These are phyloP conservation scores for Polyploca ridens DNA, from an alignment of 2,888 invertebrate species.

Conservation along the genomic window DNA sequence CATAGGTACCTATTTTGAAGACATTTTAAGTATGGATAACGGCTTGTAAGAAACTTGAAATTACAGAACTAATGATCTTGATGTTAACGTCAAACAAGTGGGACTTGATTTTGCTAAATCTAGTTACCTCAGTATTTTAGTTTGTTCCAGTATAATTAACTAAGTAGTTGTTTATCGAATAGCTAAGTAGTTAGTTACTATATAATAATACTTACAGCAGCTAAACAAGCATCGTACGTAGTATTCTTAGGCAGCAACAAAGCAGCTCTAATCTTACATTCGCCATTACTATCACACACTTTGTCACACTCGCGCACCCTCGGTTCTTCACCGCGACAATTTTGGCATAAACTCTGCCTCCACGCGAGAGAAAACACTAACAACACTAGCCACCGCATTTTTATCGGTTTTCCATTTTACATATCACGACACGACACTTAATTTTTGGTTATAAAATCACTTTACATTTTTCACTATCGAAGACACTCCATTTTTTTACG, in stretches of 20 bases:
- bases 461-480: conserved; percentile 31
- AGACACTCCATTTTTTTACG: conserved; percentile 18
- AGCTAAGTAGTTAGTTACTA: neutral
- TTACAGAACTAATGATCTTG: too few species aligned
- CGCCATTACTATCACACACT: conserved; percentile 72
- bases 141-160: too few species aligned
- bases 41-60: too few species aligned
- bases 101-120: too few species aligned
- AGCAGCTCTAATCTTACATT: conserved; percentile 87
- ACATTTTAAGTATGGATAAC: too few species aligned
- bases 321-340: conserved; percentile 70
- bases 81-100: too few species aligned
- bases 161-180: too few species aligned
- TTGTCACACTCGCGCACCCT: conserved; percentile 72
- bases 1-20: too few species aligned
- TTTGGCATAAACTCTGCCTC: conserved; percentile 46
- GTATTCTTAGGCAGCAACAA: conserved; percentile 86
- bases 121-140: too few species aligned
- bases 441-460: conserved; percentile 13
- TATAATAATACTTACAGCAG: conserved; percentile 68
- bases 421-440: conserved; percentile 38
- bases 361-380: conserved; percentile 37
- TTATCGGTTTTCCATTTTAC: conserved; percentile 40
- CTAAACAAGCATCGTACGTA: conserved; percentile 79
- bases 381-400: conserved; percentile 60